Evolutionary conservation across 2,113 vertebrate species (phyloP).

Genomic region (Columba janthina): DNA sequence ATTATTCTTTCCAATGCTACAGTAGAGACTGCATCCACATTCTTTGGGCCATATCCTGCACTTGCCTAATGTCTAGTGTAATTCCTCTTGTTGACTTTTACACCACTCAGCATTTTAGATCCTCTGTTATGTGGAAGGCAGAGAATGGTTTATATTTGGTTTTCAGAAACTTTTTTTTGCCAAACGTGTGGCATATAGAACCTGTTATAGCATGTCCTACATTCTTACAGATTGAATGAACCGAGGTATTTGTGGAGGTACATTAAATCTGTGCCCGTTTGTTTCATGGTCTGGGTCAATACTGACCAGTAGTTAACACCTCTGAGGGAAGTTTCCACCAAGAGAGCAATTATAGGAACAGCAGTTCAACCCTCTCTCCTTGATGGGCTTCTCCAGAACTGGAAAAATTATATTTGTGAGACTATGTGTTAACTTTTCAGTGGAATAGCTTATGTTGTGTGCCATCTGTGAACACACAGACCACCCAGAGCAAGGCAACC

Average conservation of each 20-base stretch:
- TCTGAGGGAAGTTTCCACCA: background rate
- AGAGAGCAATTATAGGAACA: background rate
- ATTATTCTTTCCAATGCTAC: background rate
- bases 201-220: background rate
- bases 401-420: background rate
- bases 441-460: background rate
- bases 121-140: background rate
- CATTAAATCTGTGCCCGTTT: background rate
- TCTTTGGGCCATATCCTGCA: background rate
- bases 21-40: rapidly evolving
- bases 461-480: background rate
- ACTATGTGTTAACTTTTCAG: background rate
- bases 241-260: background rate
- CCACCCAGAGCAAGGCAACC: background rate
- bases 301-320: background rate
- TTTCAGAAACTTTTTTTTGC: background rate
- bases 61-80: background rate
- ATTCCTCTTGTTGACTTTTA: background rate
- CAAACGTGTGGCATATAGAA: background rate
- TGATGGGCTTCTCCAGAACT: background rate
- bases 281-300: background rate
- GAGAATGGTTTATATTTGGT: background rate
- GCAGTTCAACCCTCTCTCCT: background rate
- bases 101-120: background rate
- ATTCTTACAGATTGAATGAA: background rate